Conservation (phyloP, 2,888 invertebrate genomes). For the Argyra leucocephala region DNA sequence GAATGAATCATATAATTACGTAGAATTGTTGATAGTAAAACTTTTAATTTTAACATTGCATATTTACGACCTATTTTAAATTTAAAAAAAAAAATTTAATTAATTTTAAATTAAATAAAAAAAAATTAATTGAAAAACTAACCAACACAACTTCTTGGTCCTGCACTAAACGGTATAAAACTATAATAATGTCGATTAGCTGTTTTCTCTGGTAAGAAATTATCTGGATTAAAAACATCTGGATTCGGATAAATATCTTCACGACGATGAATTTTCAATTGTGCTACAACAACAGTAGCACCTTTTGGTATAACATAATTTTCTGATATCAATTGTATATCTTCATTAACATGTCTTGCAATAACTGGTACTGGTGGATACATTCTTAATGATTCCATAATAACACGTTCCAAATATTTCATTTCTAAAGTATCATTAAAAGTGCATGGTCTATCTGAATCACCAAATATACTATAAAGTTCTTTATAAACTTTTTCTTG, state of each 20-base stretch:
- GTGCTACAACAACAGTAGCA: conserved; percentile 57
- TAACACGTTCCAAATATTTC: conserved; percentile 72
- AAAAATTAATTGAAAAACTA: neutral
- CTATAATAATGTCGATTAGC: conserved; percentile 69
- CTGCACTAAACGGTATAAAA: conserved; percentile 72
- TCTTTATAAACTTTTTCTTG: conserved; percentile 68
- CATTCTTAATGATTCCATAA: conserved; percentile 65
- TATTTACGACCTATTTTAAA: conserved; percentile 55
- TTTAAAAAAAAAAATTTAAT: conserved; percentile 7
- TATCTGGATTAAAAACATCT: conserved; percentile 64
- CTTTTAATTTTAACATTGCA: conserved; percentile 68
- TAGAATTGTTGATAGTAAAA: conserved; percentile 60
- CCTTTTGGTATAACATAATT: conserved; percentile 59
- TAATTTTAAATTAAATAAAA: neutral
- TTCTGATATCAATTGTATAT: conserved; percentile 55
- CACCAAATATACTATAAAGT: conserved; percentile 65
- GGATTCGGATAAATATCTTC: conserved; percentile 59
- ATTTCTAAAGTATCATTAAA: conserved; percentile 69
- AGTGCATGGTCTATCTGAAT: conserved; percentile 64
- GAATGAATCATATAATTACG: conserved; percentile 58
- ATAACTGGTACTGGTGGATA: conserved; percentile 74
- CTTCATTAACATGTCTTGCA: conserved; percentile 59
- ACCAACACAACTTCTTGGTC: conserved; percentile 71
- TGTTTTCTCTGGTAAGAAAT: conserved; percentile 66
- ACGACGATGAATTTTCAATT: conserved; percentile 59